These are phyloP conservation scores for Perithous albicinctus DNA, from an alignment of 2,888 invertebrate genomes.

Conservation along the genomic window DNA sequence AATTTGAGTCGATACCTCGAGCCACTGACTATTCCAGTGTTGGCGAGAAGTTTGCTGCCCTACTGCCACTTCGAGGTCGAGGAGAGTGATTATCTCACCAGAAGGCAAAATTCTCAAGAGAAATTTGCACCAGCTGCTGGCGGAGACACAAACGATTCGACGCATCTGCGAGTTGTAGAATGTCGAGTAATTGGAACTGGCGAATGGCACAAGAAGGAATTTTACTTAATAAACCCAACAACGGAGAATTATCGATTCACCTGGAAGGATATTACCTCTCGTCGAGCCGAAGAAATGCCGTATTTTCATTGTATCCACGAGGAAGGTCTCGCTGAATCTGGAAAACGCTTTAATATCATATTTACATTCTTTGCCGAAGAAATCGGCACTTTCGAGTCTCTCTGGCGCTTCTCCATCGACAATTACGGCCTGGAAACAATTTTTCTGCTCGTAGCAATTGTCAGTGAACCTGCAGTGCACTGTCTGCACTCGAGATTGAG, in stretches of 20 bases:
- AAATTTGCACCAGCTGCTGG: conserved; percentile 74
- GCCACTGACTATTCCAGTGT: conserved; percentile 82
- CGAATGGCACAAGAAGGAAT: conserved; percentile 86
- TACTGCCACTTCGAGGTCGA: conserved; percentile 90
- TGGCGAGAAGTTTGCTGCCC: conserved; percentile 88
- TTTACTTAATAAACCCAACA: conserved; percentile 89
- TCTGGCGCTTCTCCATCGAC: conserved; percentile 88
- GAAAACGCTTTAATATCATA: conserved; percentile 87
- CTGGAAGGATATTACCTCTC: conserved; percentile 86
- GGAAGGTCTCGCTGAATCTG: conserved; percentile 87
- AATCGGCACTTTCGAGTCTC: conserved; percentile 88
- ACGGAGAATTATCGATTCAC: conserved; percentile 87
- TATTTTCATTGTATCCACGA: conserved; percentile 87
- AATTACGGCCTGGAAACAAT: conserved; percentile 86
- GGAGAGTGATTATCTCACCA: conserved; percentile 88
- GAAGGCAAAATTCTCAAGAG: conserved; percentile 83
- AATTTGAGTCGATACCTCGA: conserved; percentile 85
- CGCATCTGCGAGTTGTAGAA: conserved; percentile 86
- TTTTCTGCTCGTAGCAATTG: conserved; percentile 88
- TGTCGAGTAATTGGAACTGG: conserved; percentile 89
- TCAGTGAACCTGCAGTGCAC: conserved; percentile 88
- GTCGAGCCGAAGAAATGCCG: conserved; percentile 81
- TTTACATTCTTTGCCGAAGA: conserved; percentile 89
- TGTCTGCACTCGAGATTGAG: conserved; percentile 87
- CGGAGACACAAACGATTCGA: conserved; percentile 83